Percentiles rank a stretch among this genome's conserved stretches.
Conservation (phyloP, 2,113 vertebrate species). For the Chelonoidis abingdonii region DNA sequence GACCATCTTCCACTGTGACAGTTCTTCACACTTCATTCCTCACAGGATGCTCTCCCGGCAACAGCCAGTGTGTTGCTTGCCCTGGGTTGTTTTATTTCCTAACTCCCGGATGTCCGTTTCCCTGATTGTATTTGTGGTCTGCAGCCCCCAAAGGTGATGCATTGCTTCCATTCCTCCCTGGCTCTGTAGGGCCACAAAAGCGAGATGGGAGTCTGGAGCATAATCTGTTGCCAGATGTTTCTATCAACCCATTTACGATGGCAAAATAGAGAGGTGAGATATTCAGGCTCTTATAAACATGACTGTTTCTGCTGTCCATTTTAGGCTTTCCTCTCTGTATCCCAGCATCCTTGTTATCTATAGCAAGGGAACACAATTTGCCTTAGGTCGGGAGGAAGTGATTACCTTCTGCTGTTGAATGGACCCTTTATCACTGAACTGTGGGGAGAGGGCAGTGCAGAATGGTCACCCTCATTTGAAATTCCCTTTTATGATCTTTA, state of each 20-base stretch:
- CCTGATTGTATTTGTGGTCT: background rate
- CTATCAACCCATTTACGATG: background rate
- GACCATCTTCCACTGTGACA: accelerated
- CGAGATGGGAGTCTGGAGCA: background rate
- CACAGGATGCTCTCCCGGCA: background rate
- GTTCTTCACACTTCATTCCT: background rate
- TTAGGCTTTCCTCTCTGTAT: background rate
- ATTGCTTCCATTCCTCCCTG: background rate
- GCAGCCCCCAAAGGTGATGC: background rate
- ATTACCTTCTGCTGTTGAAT: background rate
- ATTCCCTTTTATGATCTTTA: background rate
- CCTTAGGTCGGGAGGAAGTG: background rate
- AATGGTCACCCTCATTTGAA: background rate
- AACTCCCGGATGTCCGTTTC: background rate
- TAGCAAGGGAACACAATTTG: background rate
- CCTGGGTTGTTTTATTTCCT: background rate
- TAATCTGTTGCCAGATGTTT: background rate
- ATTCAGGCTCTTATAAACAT: background rate
- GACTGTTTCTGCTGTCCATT: background rate
- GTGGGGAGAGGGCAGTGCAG: background rate
- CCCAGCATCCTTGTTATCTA: background rate
- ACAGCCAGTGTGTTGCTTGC: background rate
- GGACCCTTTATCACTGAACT: background rate
- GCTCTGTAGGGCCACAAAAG: background rate
- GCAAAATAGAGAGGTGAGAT: background rate